These are phyloP conservation scores for Lepilemur septentrionalis DNA, from an alignment of 2,797 vertebrate genomes.

Conservation along the genomic window DNA sequence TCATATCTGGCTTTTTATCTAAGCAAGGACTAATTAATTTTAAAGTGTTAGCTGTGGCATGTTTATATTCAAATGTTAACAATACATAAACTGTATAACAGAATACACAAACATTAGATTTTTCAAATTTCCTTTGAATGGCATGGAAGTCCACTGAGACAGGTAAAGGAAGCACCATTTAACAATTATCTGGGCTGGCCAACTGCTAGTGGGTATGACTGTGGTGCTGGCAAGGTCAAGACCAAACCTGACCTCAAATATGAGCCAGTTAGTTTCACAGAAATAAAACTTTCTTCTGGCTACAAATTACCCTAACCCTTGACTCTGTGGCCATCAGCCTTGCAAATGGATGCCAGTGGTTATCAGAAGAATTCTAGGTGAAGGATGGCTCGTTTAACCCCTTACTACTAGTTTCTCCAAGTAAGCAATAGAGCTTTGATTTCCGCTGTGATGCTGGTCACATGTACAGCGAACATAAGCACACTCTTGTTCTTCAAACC, in stretches of 20 bases:
- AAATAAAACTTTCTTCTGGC: not conserved
- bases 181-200: not conserved
- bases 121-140: not conserved
- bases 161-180: conserved; percentile 30
- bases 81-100: not conserved
- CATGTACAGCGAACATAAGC: not conserved
- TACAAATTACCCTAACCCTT: not conserved
- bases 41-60: not conserved
- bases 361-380: too few species aligned
- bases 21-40: not conserved
- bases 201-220: not conserved
- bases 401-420: not conserved
- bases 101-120: not conserved
- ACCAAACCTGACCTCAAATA: not conserved
- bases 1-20: not conserved
- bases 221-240: not conserved
- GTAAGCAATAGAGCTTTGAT: not conserved
- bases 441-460: not conserved
- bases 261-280: not conserved
- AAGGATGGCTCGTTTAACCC: not conserved
- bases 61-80: not conserved
- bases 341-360: not conserved
- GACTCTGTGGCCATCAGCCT: not conserved
- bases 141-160: not conserved
- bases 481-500: not conserved